Evolutionary conservation across 37 sponge, comb jelly and placozoan genomes (phyloP).

Genomic region (Ianthella basta): DNA sequence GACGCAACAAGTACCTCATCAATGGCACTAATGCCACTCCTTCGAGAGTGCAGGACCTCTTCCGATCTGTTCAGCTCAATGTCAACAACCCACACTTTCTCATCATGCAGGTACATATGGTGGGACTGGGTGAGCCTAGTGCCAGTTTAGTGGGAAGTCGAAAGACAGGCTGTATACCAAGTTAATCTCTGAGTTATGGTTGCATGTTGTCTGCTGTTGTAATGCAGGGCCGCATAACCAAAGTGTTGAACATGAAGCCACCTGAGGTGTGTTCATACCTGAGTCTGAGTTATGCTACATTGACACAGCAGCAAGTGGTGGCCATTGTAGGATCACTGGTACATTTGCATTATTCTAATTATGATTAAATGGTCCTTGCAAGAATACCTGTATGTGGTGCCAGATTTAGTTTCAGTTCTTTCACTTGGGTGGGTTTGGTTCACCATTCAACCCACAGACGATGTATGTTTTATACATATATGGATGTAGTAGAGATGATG

Average conservation of each 20-base stretch:
- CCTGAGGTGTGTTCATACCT: constrained; percentile 68
- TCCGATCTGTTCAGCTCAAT: constrained; percentile 96
- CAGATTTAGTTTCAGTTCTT: too few relatives aligned
- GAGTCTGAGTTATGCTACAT: too few relatives aligned
- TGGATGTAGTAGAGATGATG: too few relatives aligned
- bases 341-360: too few relatives aligned
- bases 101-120: constrained; percentile 92
- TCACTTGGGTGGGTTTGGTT: too few relatives aligned
- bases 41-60: constrained; percentile 94
- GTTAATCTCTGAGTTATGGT: neutral
- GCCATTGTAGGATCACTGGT: too few relatives aligned
- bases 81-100: constrained; percentile 99
- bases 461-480: too few relatives aligned
- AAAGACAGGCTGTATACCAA: neutral
- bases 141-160: neutral
- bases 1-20: constrained; percentile 96
- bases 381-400: too few relatives aligned
- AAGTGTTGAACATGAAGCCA: constrained; percentile 99
- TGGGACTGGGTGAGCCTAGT: neutral
- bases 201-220: neutral
- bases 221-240: constrained; percentile 78
- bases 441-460: too few relatives aligned
- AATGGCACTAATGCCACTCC: constrained; percentile 96
- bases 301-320: too few relatives aligned
- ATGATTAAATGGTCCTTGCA: too few relatives aligned